Evolutionary conservation across 2,797 vertebrate species (phyloP).

Genomic region (Coregonus ussuriensis): DNA sequence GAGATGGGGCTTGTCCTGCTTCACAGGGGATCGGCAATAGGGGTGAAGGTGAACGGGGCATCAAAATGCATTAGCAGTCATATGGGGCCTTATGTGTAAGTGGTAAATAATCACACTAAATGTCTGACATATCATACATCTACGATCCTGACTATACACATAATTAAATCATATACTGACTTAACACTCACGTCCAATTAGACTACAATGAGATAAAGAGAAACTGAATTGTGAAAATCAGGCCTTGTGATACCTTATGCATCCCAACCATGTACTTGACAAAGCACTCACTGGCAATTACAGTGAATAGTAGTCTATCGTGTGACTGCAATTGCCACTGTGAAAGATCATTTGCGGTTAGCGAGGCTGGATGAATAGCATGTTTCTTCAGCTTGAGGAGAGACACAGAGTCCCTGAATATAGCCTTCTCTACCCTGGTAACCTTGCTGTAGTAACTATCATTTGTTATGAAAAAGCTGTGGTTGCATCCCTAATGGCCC

Average conservation of each 20-base stretch:
- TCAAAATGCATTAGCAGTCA: background rate
- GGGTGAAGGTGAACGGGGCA: background rate
- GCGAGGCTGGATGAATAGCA: background rate
- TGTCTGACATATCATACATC: background rate
- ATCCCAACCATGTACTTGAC: background rate
- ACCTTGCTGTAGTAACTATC: background rate
- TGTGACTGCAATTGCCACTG: background rate
- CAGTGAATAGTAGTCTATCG: background rate
- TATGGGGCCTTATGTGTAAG: background rate
- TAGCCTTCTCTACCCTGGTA: background rate
- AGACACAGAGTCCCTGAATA: background rate
- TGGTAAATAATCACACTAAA: background rate
- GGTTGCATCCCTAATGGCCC: background rate
- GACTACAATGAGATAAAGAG: too few relatives aligned
- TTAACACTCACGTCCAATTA: too few relatives aligned
- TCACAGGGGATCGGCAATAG: slow-evolving; percentile 1
- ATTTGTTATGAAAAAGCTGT: background rate
- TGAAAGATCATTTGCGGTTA: too few relatives aligned
- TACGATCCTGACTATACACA: too few relatives aligned
- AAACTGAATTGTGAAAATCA: too few relatives aligned
- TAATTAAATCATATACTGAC: too few relatives aligned
- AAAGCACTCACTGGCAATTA: background rate
- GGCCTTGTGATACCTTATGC: background rate
- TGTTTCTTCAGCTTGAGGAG: background rate
- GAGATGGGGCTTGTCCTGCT: slow-evolving; percentile 70